Percentiles rank a stretch among this genome's conserved stretches.
Evolutionary conservation across 2,797 vertebrate genomes (phyloP).

Genomic region (Pangasius krempfi): DNA sequence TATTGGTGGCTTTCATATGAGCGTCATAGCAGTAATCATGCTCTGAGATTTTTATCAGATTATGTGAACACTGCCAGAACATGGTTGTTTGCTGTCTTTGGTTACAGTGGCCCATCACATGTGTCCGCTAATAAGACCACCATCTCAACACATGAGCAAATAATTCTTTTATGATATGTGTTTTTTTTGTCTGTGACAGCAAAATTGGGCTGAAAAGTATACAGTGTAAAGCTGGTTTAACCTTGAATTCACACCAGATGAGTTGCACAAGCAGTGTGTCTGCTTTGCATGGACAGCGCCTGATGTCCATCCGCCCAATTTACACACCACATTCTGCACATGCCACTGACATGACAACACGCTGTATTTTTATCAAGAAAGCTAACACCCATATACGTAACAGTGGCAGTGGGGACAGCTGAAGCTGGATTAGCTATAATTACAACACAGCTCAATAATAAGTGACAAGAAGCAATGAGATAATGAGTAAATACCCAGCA

Average conservation of each 20-base stretch:
- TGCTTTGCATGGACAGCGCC: neutral
- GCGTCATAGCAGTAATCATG: neutral
- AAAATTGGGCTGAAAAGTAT: neutral
- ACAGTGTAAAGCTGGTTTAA: neutral
- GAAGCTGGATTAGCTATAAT: neutral
- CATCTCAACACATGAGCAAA: neutral
- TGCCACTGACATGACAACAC: neutral
- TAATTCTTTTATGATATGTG: neutral
- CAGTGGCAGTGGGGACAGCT: neutral
- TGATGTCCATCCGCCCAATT: neutral
- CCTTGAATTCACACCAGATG: neutral
- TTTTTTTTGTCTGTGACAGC: conserved; percentile 3
- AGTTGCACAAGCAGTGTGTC: neutral
- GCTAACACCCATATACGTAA: neutral
- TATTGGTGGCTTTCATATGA: neutral
- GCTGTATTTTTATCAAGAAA: neutral
- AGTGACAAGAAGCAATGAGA: neutral
- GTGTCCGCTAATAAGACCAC: neutral
- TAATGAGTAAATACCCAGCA: neutral
- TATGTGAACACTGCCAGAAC: neutral
- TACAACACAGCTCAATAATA: neutral
- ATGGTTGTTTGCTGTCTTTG: neutral
- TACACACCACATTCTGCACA: neutral
- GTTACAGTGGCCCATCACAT: neutral
- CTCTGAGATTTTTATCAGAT: neutral